Conservation (phyloP, 1,140 invertebrate genomes). For the Orius insidiosus region DNA sequence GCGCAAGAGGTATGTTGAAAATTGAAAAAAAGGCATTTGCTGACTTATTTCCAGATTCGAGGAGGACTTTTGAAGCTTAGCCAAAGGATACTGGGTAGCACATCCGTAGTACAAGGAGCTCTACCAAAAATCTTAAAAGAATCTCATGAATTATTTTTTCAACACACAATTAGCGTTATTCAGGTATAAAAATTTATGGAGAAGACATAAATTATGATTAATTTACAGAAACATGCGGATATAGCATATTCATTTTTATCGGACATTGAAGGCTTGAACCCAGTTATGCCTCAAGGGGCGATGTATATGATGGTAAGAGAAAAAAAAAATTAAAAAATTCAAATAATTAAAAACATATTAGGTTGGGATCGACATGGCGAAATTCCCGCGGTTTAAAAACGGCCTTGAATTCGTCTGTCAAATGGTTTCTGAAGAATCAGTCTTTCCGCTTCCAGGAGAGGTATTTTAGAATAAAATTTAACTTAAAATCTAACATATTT, state of each 20-base stretch:
- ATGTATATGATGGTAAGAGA: constrained; percentile 98
- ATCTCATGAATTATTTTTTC: constrained; percentile 72
- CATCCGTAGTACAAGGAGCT: too few relatives aligned
- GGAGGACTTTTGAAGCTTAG: too few relatives aligned
- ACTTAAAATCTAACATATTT: constrained; percentile 21
- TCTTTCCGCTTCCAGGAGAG: constrained; percentile 91
- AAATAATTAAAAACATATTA: constrained; percentile 23
- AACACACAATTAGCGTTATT: constrained; percentile 42
- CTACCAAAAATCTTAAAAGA: constrained; percentile 66
- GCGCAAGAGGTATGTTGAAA: too few relatives aligned
- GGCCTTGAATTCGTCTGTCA: constrained; percentile 79
- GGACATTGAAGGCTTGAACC: constrained; percentile 63
- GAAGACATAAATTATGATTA: not conserved
- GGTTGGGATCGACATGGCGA: constrained; percentile 56
- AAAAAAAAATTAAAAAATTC: not conserved
- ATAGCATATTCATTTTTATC: constrained; percentile 54
- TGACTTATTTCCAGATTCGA: too few relatives aligned
- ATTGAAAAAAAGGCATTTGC: too few relatives aligned
- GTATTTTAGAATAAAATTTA: constrained; percentile 32
- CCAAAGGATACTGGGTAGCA: too few relatives aligned
- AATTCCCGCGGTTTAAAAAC: constrained; percentile 67
- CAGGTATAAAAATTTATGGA: not conserved
- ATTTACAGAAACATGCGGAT: constrained; percentile 59
- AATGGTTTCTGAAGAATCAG: constrained; percentile 84
- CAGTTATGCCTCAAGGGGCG: constrained; percentile 86